Percentiles rank a stretch among this genome's conserved stretches.
phyloP scores from a whole-genome alignment of 2,113 vertebrate genomes.

The Climacteris rufus region DNA sequence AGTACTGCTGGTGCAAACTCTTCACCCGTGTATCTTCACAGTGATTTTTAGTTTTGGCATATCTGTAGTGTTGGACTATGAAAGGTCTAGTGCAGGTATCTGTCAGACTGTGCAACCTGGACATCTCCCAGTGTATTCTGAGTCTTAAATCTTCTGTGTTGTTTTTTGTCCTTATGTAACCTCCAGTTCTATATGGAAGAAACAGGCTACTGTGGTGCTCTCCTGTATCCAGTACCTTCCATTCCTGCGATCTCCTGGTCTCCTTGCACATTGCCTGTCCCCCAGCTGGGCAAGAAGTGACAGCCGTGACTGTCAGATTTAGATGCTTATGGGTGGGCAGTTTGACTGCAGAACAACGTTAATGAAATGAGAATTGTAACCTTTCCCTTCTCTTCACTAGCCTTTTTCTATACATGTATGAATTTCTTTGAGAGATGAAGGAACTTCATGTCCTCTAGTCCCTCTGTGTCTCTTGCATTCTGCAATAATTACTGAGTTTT shows the following conservation, averaged over 20 bases:
- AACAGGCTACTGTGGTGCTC: background rate
- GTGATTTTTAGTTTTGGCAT: background rate
- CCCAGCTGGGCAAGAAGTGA: background rate
- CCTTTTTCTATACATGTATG: background rate
- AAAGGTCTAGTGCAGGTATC: background rate
- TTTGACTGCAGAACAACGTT: background rate
- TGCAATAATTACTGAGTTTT: background rate
- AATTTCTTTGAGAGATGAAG: background rate
- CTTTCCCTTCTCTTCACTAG: background rate
- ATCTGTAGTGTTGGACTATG: background rate
- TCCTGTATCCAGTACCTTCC: background rate
- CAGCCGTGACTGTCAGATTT: background rate
- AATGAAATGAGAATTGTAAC: background rate
- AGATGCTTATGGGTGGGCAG: background rate
- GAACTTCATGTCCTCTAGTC: background rate
- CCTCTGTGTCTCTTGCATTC: background rate
- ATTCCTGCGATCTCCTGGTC: background rate
- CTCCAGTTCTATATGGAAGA: background rate
- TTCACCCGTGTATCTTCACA: background rate
- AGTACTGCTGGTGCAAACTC: background rate
- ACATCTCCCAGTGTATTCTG: background rate
- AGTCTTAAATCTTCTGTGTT: background rate
- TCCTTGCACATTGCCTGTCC: background rate
- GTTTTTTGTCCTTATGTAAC: background rate
- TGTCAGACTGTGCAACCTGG: background rate